Evolutionary conservation across 2,113 vertebrate genomes (phyloP).

Genomic region (Lagopus muta): DNA sequence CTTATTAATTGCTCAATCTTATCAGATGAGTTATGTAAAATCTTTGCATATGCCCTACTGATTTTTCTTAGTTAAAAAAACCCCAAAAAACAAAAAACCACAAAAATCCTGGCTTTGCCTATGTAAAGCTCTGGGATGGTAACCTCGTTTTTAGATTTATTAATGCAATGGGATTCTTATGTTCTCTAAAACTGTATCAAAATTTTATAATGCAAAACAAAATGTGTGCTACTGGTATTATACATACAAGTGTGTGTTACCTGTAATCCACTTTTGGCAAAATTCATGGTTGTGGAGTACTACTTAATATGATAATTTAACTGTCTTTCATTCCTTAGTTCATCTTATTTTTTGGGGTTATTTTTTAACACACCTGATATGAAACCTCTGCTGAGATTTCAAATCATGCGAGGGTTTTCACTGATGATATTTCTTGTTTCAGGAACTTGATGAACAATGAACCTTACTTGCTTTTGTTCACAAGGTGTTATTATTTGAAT

Average conservation of each 20-base stretch:
- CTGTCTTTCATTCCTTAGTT: not conserved
- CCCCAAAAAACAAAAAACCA: too few relatives aligned
- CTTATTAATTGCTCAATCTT: not conserved
- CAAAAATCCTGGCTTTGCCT: not conserved
- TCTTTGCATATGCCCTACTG: not conserved
- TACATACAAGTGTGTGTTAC: not conserved
- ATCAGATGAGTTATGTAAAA: not conserved
- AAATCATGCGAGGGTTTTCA: not conserved
- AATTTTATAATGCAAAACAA: not conserved
- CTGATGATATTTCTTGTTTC: not conserved
- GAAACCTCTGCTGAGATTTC: not conserved
- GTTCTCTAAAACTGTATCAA: not conserved
- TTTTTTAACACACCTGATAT: not conserved
- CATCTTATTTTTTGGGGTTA: not conserved
- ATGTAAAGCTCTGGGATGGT: fast-evolving
- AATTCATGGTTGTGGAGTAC: not conserved
- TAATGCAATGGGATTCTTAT: not conserved
- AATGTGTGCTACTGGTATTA: not conserved
- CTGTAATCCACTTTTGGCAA: not conserved
- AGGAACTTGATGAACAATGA: not conserved
- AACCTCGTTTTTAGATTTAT: not conserved
- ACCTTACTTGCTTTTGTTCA: not conserved
- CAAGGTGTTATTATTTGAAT: not conserved
- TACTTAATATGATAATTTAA: not conserved
- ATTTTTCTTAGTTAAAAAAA: not conserved